Evolutionary conservation across 2,797 vertebrate genomes (phyloP).

Genomic region (Micrastur ruficollis): DNA sequence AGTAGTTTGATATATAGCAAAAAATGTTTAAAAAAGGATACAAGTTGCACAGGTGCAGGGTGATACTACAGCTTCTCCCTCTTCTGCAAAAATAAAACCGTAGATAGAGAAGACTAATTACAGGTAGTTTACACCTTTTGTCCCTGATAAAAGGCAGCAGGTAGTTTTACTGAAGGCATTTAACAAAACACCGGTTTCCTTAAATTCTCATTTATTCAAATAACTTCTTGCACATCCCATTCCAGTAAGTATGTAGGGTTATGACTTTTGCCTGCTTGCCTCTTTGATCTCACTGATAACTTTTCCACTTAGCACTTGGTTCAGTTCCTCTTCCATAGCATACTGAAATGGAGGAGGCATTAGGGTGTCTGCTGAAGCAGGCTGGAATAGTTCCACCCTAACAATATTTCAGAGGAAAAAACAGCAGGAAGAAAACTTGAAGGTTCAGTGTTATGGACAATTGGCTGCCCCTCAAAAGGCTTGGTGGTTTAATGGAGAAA

Average conservation of each 20-base stretch:
- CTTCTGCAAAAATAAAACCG: background rate
- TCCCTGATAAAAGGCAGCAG: background rate
- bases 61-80: background rate
- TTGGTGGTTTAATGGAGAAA: background rate
- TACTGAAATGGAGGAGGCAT: background rate
- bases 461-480: background rate
- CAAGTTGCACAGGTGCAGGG: background rate
- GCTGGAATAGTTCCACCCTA: background rate
- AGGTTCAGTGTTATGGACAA: background rate
- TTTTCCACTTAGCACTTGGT: background rate
- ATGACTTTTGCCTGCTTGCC: background rate
- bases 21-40: background rate
- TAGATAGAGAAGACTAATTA: background rate
- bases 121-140: background rate
- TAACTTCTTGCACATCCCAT: background rate
- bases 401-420: background rate
- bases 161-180: background rate
- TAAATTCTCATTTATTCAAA: background rate
- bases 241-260: background rate
- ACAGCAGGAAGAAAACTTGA: background rate
- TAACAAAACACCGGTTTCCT: background rate
- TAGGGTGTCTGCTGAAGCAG: background rate
- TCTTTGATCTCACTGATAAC: constrained; percentile 1
- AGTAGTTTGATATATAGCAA: background rate
- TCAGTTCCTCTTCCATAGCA: background rate